Conservation (phyloP, 2,888 invertebrate species). For the Oscheius sp. region DNA sequence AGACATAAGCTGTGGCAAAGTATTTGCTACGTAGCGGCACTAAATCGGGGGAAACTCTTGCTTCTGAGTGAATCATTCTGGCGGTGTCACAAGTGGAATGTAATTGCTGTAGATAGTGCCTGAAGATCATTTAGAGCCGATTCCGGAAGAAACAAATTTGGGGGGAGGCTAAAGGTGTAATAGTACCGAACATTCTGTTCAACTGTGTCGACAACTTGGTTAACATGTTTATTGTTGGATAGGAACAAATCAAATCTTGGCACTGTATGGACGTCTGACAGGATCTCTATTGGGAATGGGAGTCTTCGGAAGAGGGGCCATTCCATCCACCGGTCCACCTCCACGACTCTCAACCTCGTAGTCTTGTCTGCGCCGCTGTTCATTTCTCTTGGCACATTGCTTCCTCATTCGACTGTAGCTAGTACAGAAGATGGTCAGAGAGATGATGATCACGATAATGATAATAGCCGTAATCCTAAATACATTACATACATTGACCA, state of each 20-base stretch:
- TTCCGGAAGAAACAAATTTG: too few species aligned
- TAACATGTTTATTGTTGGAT: too few species aligned
- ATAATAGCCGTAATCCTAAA: not conserved
- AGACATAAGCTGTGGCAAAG: too few species aligned
- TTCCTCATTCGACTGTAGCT: conserved; percentile 13
- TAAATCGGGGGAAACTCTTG: too few species aligned
- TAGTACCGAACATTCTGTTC: too few species aligned
- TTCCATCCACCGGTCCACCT: conserved; percentile 15
- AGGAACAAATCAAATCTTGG: conserved; percentile 14
- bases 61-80: too few species aligned
- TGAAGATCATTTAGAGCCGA: too few species aligned
- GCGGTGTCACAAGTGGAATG: too few species aligned
- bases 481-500: not conserved
- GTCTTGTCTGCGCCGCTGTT: not conserved
- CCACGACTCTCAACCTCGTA: conserved; percentile 12
- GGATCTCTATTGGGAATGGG: conserved; percentile 16
- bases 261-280: conserved; percentile 12
- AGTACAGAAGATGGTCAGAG: not conserved
- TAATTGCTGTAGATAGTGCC: too few species aligned
- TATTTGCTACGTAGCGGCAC: too few species aligned
- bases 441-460: not conserved
- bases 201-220: too few species aligned
- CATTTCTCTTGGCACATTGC: not conserved
- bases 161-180: too few species aligned
- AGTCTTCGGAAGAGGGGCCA: conserved; percentile 18